Conservation (phyloP, 2,797 vertebrate genomes). For the Netta rufina region DNA sequence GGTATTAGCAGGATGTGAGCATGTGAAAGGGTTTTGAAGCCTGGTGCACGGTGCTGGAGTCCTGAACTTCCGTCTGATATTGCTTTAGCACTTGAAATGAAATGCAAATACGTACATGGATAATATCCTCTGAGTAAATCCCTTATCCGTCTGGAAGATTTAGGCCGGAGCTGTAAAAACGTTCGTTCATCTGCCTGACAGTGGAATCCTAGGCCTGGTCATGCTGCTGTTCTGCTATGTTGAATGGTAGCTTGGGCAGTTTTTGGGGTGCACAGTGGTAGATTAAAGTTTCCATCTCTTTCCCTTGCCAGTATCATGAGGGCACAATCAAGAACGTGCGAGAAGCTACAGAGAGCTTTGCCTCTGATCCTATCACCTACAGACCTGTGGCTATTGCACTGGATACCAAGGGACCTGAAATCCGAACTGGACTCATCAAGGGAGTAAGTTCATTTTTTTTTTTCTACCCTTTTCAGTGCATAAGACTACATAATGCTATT, state of each 20-base stretch:
- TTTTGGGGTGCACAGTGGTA: rapidly evolving
- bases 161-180: neutral
- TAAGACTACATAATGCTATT: rapidly evolving
- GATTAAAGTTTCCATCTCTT: neutral
- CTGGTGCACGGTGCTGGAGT: rapidly evolving
- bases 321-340: slow-evolving; percentile 96
- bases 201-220: neutral
- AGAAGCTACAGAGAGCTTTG: slow-evolving; percentile 92
- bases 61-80: neutral
- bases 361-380: slow-evolving; percentile 88
- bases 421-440: slow-evolving; percentile 97
- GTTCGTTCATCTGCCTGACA: neutral
- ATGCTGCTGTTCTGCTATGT: neutral
- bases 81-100: neutral
- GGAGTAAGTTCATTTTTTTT: slow-evolving; percentile 83
- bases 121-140: neutral
- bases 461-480: rapidly evolving
- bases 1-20: neutral
- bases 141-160: neutral
- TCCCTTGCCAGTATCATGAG: slow-evolving; percentile 87
- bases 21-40: neutral
- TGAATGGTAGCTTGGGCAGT: neutral
- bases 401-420: slow-evolving; percentile 99
- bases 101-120: neutral
- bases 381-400: slow-evolving; percentile 94